Evolutionary conservation across 2,888 invertebrate genomes (phyloP).

Genomic region (Pammene aurita): DNA sequence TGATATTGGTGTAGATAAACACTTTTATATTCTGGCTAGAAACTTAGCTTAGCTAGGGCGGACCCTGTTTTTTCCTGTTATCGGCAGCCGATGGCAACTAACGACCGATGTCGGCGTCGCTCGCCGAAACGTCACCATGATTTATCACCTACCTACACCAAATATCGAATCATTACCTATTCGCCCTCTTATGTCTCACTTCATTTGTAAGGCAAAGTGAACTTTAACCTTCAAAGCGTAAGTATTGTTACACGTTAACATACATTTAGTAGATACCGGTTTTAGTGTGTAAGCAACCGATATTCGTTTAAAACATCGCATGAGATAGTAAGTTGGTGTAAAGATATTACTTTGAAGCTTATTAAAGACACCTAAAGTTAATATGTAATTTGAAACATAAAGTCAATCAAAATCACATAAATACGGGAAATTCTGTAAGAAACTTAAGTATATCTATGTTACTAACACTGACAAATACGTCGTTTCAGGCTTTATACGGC

Average conservation of each 20-base stretch:
- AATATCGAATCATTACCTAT: constrained; percentile 47
- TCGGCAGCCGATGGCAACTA: constrained; percentile 62
- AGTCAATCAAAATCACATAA: too few species aligned
- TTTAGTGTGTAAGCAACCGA: background rate
- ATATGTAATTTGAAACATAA: too few species aligned
- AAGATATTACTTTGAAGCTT: background rate
- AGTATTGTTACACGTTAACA: background rate
- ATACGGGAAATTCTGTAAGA: too few species aligned
- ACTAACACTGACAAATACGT: too few species aligned
- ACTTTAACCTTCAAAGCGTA: constrained; percentile 50
- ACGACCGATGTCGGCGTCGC: constrained; percentile 66
- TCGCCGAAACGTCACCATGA: constrained; percentile 70
- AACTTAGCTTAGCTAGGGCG: constrained; percentile 35
- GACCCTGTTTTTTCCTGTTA: constrained; percentile 65
- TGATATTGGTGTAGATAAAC: too few species aligned
- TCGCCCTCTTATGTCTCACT: background rate
- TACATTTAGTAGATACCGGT: background rate
- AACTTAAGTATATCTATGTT: too few species aligned
- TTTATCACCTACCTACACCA: constrained; percentile 63
- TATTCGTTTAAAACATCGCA: constrained; percentile 30
- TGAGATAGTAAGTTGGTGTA: constrained; percentile 22
- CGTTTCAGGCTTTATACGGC: too few species aligned
- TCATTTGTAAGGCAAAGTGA: background rate
- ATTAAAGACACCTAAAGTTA: background rate
- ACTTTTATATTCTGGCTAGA: constrained; percentile 8